phyloP scores from a whole-genome alignment of 2,113 vertebrate genomes.

The Speoplatyrhinus poulsoni region DNA sequence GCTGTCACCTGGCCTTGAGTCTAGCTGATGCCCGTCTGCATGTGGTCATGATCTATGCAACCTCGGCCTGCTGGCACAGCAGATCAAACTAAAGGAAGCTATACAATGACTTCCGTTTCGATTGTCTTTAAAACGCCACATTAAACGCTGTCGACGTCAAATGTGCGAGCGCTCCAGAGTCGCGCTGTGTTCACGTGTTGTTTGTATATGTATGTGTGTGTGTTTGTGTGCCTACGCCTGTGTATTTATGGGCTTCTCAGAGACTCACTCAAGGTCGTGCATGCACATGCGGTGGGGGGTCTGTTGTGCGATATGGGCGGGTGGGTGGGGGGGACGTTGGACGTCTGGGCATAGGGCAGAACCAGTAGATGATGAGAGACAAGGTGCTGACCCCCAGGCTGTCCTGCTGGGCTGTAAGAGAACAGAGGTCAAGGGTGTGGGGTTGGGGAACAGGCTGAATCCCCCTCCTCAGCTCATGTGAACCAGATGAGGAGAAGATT shows the following conservation, averaged over 20 bases:
- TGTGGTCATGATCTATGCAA: not conserved
- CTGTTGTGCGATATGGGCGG: slow-evolving; percentile 2
- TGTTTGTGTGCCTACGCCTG: not conserved
- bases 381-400: slow-evolving; percentile 52
- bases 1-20: slow-evolving; percentile 6
- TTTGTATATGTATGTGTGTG: not conserved
- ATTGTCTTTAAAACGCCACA: not conserved
- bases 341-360: slow-evolving; percentile 23
- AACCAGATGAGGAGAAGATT: slow-evolving; percentile 72
- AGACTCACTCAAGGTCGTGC: no score
- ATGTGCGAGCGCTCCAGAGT: not conserved
- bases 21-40: not conserved
- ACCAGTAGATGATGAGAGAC: slow-evolving; percentile 54
- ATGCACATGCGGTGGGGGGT: not conserved
- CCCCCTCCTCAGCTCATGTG: slow-evolving; percentile 60
- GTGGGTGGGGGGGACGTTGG: not conserved
- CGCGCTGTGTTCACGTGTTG: not conserved
- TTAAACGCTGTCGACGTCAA: not conserved
- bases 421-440: slow-evolving; percentile 41
- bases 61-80: not conserved
- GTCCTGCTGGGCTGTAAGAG: slow-evolving; percentile 58
- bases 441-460: slow-evolving; percentile 40
- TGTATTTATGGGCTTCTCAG: no score
- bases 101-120: not conserved
- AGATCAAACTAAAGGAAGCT: not conserved